Base-by-base conservation (phyloP, 2,797 vertebrate species). In the Anabacerthia variegaticeps region DNA sequence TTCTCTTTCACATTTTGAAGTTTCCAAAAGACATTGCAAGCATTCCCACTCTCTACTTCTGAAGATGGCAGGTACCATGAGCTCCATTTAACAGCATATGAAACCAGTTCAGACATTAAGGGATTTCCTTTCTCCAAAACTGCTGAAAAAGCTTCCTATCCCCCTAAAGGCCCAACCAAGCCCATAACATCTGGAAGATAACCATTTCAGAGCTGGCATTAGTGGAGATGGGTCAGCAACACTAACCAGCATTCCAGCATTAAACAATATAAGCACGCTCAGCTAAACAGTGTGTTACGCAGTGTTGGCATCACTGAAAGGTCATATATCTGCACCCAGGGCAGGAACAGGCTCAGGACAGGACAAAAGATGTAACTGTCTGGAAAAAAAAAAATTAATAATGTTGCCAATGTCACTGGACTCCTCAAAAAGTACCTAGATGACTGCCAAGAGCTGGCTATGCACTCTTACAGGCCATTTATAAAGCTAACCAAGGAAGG, bases 271-370 rank as follows among this genome's bases (percentile, higher is more conserved):
- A 46, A 51, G 9, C 16, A 14, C 4, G 16, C 22, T 77, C 15
- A 46, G 21, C 30, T 65, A 39, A n/a, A 7, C 6, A 46, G 18
- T 0, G 1, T 4, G 21, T 34, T 63, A 3, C 1, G 2, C 20
- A 52, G 28, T 1, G 0, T 4, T 72, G 34, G 24, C 36, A 10
- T 14, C 39, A 6, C 46, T 46, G 28, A 27, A 19, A 61, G 32
- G 16, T 26, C 5, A 9, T 23, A 20, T 3, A 69, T 14, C 7
- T 0, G 0, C 24, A 43, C 2, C 3, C 21, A 36, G 46, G 30
- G 34, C 15, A 73, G 20, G 16, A 86, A 39, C 14, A 48, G 16
- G 30, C 49, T 41, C 2, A 0, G n/a, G 8, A 16, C 36, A 46
- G 59, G 36, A 66, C 20, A 30, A 46, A 61, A 89, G 24, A 30